These are phyloP conservation scores for Denticeps clupeoides DNA, from an alignment of 2,797 vertebrate species.

Conservation along the genomic window DNA sequence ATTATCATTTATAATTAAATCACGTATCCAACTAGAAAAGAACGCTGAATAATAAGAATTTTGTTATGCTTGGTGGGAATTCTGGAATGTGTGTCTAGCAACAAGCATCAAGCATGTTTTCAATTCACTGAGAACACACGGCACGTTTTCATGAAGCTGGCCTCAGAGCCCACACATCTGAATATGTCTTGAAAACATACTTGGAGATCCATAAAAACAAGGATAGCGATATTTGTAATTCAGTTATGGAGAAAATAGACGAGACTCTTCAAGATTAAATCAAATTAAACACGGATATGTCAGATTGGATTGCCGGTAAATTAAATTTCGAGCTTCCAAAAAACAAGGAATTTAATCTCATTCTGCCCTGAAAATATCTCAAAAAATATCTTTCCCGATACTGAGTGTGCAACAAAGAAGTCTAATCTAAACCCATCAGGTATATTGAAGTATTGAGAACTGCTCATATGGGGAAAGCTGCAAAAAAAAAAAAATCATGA, in stretches of 20 bases:
- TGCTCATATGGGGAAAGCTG: constrained; percentile 18
- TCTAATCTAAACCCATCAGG: constrained; percentile 41
- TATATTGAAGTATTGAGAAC: constrained; percentile 39
- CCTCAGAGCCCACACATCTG: constrained; percentile 25
- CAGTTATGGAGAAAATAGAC: constrained; percentile 32
- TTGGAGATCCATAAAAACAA: constrained; percentile 27
- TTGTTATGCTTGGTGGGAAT: too few species aligned
- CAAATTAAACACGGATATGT: constrained; percentile 40
- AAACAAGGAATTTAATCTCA: constrained; percentile 35
- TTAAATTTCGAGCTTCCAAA: constrained; percentile 43
- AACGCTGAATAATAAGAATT: too few species aligned
- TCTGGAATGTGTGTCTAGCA: too few species aligned
- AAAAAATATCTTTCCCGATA: constrained; percentile 32
- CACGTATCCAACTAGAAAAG: too few species aligned
- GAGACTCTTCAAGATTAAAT: constrained; percentile 30
- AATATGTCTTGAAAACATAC: constrained; percentile 21
- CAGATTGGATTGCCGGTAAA: constrained; percentile 48
- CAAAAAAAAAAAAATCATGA: constrained; percentile 15
- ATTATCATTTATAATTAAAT: too few species aligned
- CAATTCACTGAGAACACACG: constrained; percentile 24
- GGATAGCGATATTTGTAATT: constrained; percentile 34
- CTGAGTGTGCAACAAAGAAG: constrained; percentile 13
- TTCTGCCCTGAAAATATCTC: constrained; percentile 36
- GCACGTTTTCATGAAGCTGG: constrained; percentile 25
- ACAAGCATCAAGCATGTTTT: too few species aligned